Base-by-base conservation (phyloP, 2,888 invertebrate genomes). In the Apocheima hispidaria region DNA sequence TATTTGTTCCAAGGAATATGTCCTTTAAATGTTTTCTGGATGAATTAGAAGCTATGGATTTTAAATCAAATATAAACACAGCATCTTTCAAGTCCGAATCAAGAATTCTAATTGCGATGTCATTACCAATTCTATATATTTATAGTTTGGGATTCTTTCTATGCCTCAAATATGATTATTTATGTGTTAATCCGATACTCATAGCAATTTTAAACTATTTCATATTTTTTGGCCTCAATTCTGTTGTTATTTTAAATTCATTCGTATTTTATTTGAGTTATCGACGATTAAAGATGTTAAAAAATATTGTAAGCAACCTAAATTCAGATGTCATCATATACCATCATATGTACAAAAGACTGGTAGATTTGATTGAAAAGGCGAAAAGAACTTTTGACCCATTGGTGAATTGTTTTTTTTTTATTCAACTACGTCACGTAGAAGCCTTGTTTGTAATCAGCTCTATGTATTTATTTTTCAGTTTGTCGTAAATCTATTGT, bases 1-100 rank as follows among this genome's bases (percentile, higher is more conserved):
- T 40, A 38, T 20, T 48, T 21, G 12, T 30, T 18, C 38, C 48
- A 6, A 30, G 10, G 1, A 9, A 40, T 5, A 21, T 28, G 20
- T 14, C 40, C 7, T 40, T 40, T n/a, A 48, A 55, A 20, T 9
- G 30, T 16, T 55, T 40, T 14, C 21, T 38, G 12, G n/a, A 38
- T 9, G 55, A 55, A 40, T 46, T 55, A 14, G 20, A 48, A 38
- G 10, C n/a, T 9, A n/a, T 55, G 3, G 55, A 55, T 33, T n/a
- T 30, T 12, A 9, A 30, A 28, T 30, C 48, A 10, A 55, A 48
- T 5, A 28, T 40, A 2, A 4, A 12, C 1, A 16, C 10, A 21
- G 20, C 5, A 2, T 30, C 12, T 36, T 35, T 26, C 10, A 30
- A 35, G 3, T 12, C 10, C 5, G 43, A 53, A 6, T 21, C 35